Base-by-base conservation (phyloP, 1,140 invertebrate genomes). In the Yoshiicerus persimilis region DNA sequence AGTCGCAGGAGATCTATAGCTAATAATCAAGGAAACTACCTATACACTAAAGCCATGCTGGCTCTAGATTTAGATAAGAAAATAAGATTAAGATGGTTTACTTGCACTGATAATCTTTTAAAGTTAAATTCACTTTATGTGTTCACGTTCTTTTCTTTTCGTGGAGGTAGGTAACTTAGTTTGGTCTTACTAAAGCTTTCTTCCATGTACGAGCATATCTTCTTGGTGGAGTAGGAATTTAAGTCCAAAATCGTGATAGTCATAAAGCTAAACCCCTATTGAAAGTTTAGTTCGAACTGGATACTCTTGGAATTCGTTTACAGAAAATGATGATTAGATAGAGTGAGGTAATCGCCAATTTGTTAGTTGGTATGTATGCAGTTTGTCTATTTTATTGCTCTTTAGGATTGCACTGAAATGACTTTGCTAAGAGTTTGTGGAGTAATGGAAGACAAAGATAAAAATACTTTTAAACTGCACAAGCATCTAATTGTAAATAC, bases 361-460 rank as follows among this genome's bases (percentile, higher is more conserved):
- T 34, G 32, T 80, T 80, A 80, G 75, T 80, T 80, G 30, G 75
- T 80, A 36, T 36, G 75, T 80, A 80, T 80, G 75, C 75, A 80
- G 16, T 80, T 80, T 34, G 75, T 80, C 75, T 38, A 23, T 80
- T 80, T 80, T 80, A 80, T 80, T 34, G 34, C 30, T 25, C 20
- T 11, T 47, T 34, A 30, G 20, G 75, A 34, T 36, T 38, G 75
- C 30, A 6, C 64, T 80, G 20, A 16, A 80, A 38, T 34, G 75
- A 32, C 30, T 80, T 4, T 30, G 32, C 30, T 56, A n/a, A 80
- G 75, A 80, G 75, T 70, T 70, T 70, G 66, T 4, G 11, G 66
- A 70, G 30, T 27, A 80, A 80, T 80, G 75, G 32, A 80, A 36
- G 75, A 32, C 34, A 80, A 38, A 80, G 75, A 80, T 80, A 80